Base-by-base conservation (phyloP, 2,797 vertebrate species). In the Knipowitschia caucasica region DNA sequence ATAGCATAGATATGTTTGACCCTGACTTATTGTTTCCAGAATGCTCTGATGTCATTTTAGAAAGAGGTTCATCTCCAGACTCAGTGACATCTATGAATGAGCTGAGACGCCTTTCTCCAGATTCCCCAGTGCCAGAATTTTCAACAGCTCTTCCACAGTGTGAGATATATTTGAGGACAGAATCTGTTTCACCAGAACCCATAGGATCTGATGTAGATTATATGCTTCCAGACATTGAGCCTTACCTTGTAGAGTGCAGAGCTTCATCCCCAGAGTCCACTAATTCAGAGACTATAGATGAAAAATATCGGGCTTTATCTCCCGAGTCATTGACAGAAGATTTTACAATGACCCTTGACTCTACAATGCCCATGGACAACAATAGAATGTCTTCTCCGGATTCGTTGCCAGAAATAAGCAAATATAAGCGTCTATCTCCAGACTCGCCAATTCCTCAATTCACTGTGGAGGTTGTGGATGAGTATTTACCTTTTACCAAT, bases 371-470 rank as follows among this genome's bases (percentile, higher is more conserved):
- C 38, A 49, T 71, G 10, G 14, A 8, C 53, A 71, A 77, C 3
- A 50, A 43, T 31, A 83, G 77, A 71, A 52, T 70, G 3, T 82
- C 73, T 27, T 89, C 86, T 62, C 81, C 84, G 50, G 84, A 87
- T 35, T 88, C 86, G 0, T n/a, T 73, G 58, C 31, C 25, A 9
- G 84, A 85, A 25, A 46, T 78, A 0, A 59, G 64, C 30, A 62
- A 74, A 33, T 75, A 62, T 42, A 73, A 75, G 36, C 54, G 64
- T 1, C 65, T 89, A 3, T 86, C 86, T 64, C 81, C 86, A 39
- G 86, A 87, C 65, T 87, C 84, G 3, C 80, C 85, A 3, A 33
- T 86, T 11, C 84, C 80, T 57, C 84, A 84, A 47, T 86, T 82
- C 62, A 2, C 56, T 12, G 39, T 35, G 30, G 18, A 33, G 2